Evolutionary conservation across 2,113 vertebrate species (phyloP), one percentile per base, ranked within the genome.

Genomic region (Xerus inauris): DNA sequence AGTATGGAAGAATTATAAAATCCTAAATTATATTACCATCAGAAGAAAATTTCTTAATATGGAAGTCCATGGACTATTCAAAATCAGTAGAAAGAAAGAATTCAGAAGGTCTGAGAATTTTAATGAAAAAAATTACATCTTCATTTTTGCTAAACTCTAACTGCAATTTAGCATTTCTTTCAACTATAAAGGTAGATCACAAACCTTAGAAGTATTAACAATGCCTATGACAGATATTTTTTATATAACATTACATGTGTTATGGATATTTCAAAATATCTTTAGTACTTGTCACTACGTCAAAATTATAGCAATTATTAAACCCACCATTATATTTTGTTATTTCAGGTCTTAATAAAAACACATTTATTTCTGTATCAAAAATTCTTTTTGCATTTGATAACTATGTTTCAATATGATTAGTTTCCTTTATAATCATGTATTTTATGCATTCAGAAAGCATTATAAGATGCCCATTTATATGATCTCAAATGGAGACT

Each of bases 261-360:
- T 62, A 0, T 49, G 65, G 40, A 19, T 67, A 85, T 51, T 89
- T 95, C 19, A 89, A 85, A 85, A 59, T 51, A 88, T 75, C 22
- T 73, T 83, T 71, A 87, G 38, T 84, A 65, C 24, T 92, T 67
- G 47, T 89, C 57, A 69, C 59, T 85, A 62, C 32, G 65, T 75
- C 26, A 79, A 91, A 69, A 84, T 84, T 84, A 51, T 22, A 79
- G 13, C 64, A 94, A 42, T 91, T 94, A 79, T 92, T 94, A 92
- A 94, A 62, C 11, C 38, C 22, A 84, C 8, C 19, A 75, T 94
- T 67, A 45, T 7, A 73, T 69, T 87, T 91, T 12, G 16, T 64
- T 87, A 93, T 82, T 49, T 64, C 67, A n/a, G 49, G 13, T 24
- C 79, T 38, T 73, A 84, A 65, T 79, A 75, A 87, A 89, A 19